A percentile compares a stretch with the other conserved stretches of the same genome.
Conservation (phyloP, 2,888 invertebrate species). For the Clostera curtula region DNA sequence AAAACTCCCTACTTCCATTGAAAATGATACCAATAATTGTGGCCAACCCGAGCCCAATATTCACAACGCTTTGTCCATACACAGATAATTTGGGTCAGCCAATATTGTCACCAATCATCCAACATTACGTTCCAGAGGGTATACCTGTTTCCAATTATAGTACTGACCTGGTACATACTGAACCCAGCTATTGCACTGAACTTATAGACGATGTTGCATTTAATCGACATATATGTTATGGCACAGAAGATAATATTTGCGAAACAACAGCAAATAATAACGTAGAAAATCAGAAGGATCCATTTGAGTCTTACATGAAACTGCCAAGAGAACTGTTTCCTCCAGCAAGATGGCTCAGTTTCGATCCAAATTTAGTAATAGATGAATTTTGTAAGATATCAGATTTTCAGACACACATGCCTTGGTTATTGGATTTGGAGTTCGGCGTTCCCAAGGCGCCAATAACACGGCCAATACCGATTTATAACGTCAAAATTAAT, state of each 20-base stretch:
- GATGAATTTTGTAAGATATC: constrained; percentile 45
- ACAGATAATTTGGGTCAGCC: constrained; percentile 7
- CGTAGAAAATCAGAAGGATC: constrained; percentile 11
- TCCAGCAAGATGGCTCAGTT: constrained; percentile 30
- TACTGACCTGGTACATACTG: constrained; percentile 2
- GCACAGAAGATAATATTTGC: not conserved
- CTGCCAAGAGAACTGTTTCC: constrained; percentile 48
- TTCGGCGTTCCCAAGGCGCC: constrained; percentile 41
- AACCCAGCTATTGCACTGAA: constrained; percentile 2
- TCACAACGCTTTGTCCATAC: constrained; percentile 6
- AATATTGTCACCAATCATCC: constrained; percentile 9
- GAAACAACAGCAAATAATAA: constrained; percentile 1
- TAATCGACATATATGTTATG: constrained; percentile 2
- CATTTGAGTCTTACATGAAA: constrained; percentile 33
- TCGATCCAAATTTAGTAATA: constrained; percentile 51
- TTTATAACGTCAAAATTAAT: constrained; percentile 43
- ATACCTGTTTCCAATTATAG: not conserved
- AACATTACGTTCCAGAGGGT: constrained; percentile 4
- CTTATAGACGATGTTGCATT: not conserved
- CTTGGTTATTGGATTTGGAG: constrained; percentile 54
- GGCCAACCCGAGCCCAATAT: constrained; percentile 8
- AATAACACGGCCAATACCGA: constrained; percentile 36
- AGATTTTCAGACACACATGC: constrained; percentile 25
- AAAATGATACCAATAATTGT: constrained; percentile 11
- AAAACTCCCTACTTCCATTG: constrained; percentile 7